Base-by-base conservation (phyloP, 2,797 vertebrate species). In the Gallinago solitaria region DNA sequence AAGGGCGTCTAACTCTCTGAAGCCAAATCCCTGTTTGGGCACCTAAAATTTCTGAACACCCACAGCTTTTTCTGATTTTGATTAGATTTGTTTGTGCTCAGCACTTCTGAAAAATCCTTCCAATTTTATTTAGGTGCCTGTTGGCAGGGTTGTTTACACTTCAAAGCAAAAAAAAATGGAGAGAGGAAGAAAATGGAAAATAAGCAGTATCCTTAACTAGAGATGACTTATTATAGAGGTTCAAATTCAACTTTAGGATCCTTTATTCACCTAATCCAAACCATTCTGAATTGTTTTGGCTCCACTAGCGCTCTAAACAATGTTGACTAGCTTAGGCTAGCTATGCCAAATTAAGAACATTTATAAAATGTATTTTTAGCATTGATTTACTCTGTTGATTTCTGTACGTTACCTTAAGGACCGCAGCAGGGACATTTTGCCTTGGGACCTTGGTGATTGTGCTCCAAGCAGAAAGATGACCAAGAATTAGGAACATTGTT, bases 1-100 rank as follows among this genome's bases (percentile, higher is more conserved):
- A 81, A 96, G 92, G 87, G 59, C 28, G 43, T 91, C 51, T 90
- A 56, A 86, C 63, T 83, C 47, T 59, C 35, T 83, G 83, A 86
- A 91, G 82, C 76, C 87, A 91, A 95, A 90, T 95, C 84, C 75
- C 60, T 87, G 15, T 89, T 96, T 91, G 87, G 63, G 89, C 84
- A 95, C 92, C 96, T 93, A 95, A 76, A 88, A 94, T 82, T 95
- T 95, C 77, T 96, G 91, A 93, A 96, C 69, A 91, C 86, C 83
- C 93, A 91, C 94, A 76, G 88, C 43, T 95, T 95, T 91, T 93
- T 86, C 77, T 92, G 79, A 93, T 93, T 94, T 93, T 90, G 76
- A 94, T 96, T 91, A 95, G 61, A 82, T 88, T 90, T 94, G 41
- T 87, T 95, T 88, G 69, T 91, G 59, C 74, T 94, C 84, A 86